Evolutionary conservation across 2,888 invertebrate species (phyloP).

Genomic region (Acanthosepion lycidas): DNA sequence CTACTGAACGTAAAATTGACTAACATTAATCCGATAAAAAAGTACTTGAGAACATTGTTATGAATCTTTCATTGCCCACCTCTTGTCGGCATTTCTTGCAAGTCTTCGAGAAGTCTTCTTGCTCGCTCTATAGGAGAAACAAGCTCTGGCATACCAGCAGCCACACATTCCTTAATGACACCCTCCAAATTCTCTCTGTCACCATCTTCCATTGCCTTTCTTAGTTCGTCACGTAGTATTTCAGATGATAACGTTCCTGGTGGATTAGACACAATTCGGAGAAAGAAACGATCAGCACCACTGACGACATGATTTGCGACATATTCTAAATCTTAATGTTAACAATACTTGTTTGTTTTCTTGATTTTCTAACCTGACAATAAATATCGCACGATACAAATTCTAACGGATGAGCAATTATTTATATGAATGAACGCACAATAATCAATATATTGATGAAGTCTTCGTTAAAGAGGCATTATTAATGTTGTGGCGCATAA

Average conservation of each 20-base stretch:
- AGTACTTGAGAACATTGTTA: no score
- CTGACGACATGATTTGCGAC: no score
- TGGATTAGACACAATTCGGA: neutral
- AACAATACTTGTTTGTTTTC: no score
- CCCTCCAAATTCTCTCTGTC: neutral
- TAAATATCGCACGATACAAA: no score
- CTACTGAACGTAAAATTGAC: no score
- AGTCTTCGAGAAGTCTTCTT: neutral
- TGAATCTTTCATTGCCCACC: neutral
- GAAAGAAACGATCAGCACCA: neutral
- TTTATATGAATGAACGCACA: no score
- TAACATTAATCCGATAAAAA: no score
- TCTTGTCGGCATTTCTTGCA: neutral
- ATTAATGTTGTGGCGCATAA: neutral
- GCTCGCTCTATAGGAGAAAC: neutral
- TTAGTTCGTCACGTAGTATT: neutral
- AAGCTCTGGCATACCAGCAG: neutral
- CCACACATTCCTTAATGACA: neutral
- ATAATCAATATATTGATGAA: no score
- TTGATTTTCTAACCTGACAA: no score
- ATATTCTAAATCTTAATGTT: no score
- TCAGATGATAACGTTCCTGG: neutral
- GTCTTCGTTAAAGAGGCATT: no score
- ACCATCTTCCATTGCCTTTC: neutral
- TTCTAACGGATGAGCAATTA: no score